Conservation (phyloP, 2,888 invertebrate genomes). For the Melanotus villosus region DNA sequence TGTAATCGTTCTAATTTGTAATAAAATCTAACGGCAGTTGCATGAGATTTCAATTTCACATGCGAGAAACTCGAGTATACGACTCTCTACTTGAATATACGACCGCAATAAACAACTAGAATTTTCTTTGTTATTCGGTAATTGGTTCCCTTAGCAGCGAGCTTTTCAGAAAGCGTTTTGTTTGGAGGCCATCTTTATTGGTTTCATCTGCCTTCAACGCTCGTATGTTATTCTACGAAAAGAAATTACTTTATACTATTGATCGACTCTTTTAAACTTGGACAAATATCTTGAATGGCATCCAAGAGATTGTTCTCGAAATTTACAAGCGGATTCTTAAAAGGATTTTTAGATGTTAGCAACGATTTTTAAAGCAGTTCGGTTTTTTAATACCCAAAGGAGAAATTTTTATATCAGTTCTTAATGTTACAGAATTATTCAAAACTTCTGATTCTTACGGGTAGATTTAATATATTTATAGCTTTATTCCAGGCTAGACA, state of each 20-base stretch:
- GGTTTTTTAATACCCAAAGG: too few species aligned
- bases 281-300: background rate
- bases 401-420: too few species aligned
- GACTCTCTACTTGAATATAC: constrained; percentile 37
- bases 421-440: too few species aligned
- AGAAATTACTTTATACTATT: constrained; percentile 36
- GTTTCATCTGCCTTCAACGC: constrained; percentile 40
- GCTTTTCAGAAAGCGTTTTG: constrained; percentile 42
- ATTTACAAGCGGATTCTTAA: too few species aligned
- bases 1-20: constrained; percentile 27
- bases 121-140: constrained; percentile 44
- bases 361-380: too few species aligned
- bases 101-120: constrained; percentile 41
- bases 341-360: too few species aligned
- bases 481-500: too few species aligned
- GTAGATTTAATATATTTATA: too few species aligned
- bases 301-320: background rate
- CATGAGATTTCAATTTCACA: constrained; percentile 39
- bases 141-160: constrained; percentile 40
- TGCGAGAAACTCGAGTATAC: constrained; percentile 30
- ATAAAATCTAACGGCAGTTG: constrained; percentile 38
- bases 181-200: constrained; percentile 42
- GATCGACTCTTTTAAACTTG: constrained; percentile 28
- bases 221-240: constrained; percentile 35
- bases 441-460: too few species aligned